These are phyloP conservation scores for Equus quagga DNA, from an alignment of 2,113 vertebrate species.

Conservation along the genomic window DNA sequence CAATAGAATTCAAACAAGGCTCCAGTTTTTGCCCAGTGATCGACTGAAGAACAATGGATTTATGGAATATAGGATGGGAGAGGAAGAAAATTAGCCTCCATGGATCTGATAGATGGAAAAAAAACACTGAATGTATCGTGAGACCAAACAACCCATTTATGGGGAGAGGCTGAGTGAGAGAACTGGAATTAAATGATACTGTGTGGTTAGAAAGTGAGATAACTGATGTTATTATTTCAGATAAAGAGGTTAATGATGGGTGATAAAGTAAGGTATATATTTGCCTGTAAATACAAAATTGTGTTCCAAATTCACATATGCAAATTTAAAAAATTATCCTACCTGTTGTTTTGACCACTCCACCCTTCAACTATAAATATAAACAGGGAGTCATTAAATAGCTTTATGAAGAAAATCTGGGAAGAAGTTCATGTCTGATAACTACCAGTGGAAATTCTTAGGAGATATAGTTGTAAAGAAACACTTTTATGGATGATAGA, in stretches of 20 bases:
- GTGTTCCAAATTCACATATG: neutral
- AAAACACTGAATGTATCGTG: neutral
- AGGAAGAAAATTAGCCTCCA: neutral
- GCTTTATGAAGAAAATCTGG: neutral
- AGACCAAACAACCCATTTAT: neutral
- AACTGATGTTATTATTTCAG: neutral
- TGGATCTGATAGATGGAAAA: neutral
- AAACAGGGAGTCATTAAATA: neutral
- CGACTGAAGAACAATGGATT: neutral
- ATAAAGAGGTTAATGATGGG: neutral
- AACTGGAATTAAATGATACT: neutral
- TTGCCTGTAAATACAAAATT: neutral
- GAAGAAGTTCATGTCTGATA: neutral
- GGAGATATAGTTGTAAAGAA: constrained; percentile 22
- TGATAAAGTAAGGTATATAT: neutral
- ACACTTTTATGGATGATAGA: constrained; percentile 24
- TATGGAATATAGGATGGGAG: neutral
- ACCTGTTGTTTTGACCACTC: neutral
- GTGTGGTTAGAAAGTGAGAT: neutral
- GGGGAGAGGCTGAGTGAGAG: neutral
- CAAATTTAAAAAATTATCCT: neutral
- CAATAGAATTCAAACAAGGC: neutral
- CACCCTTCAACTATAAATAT: neutral
- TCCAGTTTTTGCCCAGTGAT: neutral
- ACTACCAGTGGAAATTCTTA: neutral